A percentile compares a stretch with the other conserved stretches of the same genome.
Conservation (phyloP, 2,113 vertebrate genomes). For the Neogobius melanostomus region DNA sequence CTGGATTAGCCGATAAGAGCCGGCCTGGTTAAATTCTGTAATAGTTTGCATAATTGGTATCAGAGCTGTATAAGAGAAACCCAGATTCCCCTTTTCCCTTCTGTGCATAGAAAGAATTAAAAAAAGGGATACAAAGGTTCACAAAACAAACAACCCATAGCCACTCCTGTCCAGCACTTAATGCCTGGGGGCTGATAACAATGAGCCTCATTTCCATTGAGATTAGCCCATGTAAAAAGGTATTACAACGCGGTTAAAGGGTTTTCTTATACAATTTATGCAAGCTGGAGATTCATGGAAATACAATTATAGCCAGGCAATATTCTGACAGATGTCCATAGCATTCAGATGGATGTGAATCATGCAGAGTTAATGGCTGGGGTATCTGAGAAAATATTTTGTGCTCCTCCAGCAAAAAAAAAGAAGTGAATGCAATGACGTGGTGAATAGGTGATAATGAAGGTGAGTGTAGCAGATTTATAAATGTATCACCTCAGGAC, state of each 20-base stretch:
- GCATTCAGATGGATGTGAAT: slow-evolving; percentile 48
- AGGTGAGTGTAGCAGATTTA: neutral
- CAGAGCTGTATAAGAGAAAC: slow-evolving; percentile 63
- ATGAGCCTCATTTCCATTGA: slow-evolving; percentile 70
- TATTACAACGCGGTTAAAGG: slow-evolving; percentile 58
- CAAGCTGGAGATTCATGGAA: slow-evolving; percentile 51
- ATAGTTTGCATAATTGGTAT: slow-evolving; percentile 81
- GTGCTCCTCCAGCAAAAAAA: slow-evolving; percentile 10
- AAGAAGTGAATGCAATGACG: neutral
- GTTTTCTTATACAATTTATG: slow-evolving; percentile 50
- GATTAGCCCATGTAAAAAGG: slow-evolving; percentile 62
- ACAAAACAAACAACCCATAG: slow-evolving; percentile 60
- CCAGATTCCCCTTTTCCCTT: slow-evolving; percentile 56
- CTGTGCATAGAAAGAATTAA: slow-evolving; percentile 24
- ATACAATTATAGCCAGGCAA: slow-evolving; percentile 38
- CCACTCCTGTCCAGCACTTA: slow-evolving; percentile 49
- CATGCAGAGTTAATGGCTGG: slow-evolving; percentile 34
- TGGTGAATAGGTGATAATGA: slow-evolving; percentile 12
- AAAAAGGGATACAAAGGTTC: slow-evolving; percentile 60
- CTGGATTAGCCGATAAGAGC: slow-evolving; percentile 80
- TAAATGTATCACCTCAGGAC: neutral
- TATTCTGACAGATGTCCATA: slow-evolving; percentile 52
- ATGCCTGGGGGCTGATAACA: slow-evolving; percentile 59
- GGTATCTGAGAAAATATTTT: slow-evolving; percentile 34
- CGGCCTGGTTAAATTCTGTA: slow-evolving; percentile 79